Evolutionary conservation across 2,888 invertebrate species (phyloP), one percentile per base, ranked within the genome.

Genomic region (Lasioglossum calceatum): DNA sequence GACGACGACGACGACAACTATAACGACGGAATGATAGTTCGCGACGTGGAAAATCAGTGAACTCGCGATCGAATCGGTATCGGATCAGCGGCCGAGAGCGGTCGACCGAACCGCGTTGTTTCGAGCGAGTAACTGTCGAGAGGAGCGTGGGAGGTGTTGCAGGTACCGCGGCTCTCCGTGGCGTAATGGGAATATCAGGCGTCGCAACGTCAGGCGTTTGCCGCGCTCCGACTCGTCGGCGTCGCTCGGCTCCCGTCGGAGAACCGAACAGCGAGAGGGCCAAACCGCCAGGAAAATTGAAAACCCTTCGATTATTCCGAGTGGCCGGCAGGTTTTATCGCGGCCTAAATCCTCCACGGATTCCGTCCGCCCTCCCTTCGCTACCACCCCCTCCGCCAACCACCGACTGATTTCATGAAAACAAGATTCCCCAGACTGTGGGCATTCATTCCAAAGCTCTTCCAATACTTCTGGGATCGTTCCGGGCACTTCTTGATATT

Each of bases 71-170:
- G 54, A 39, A 72, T 47, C 61, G 27, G 54, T 70, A 79, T 84
- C 77, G 73, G 77, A 67, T 81, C 77, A n/a, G 58, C 36, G 77
- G 32, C 44, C 67, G 64, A 47, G 72, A 64, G 47, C 75, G 88
- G 87, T 47, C 82, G 83, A 89, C 90, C 91, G 89, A 78, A 85
- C 82, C 87, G 91, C 85, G 87, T 82, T 86, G 88, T 87, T 83
- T 87, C 91, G 88, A 90, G 83, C 89, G 88, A 89, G 84, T 82
- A 85, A 93, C 92, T 93, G 91, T 88, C 92, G 90, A 84, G 87
- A 87, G 85, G 77, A 89, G 81, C 92, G 91, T 90, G 89, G 88
- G 87, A 87, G 87, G 88, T 90, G 88, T 91, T 88, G 90, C 91
- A 90, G 88, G 88, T 92, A 88, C 86, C 88, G 89, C 89, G 88